Conservation (phyloP, 2,113 vertebrate species). For the Laterallus jamaicensis region DNA sequence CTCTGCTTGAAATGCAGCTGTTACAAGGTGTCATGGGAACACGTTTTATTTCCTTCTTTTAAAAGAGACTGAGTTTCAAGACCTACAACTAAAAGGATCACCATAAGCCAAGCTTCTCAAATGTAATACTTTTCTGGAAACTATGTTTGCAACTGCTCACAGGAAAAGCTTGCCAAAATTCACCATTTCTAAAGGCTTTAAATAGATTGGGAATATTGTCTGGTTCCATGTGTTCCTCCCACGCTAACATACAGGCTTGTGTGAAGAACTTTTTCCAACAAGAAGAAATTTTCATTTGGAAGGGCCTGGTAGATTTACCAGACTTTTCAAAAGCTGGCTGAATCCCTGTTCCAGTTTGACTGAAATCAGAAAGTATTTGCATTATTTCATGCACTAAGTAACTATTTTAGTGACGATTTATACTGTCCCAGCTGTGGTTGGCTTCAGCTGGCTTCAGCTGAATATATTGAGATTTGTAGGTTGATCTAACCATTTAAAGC, state of each 20-base stretch:
- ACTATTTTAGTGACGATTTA: neutral
- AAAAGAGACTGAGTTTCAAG: neutral
- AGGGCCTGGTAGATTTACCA: neutral
- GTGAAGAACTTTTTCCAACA: neutral
- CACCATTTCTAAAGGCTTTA: neutral
- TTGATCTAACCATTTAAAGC: neutral
- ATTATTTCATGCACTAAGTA: neutral
- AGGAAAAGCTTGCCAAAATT: neutral
- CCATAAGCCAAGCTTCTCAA: rapidly evolving
- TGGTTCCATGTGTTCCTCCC: neutral
- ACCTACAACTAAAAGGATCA: neutral
- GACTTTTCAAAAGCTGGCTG: neutral
- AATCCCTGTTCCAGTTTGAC: neutral
- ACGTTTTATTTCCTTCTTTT: neutral
- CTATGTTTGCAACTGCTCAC: neutral
- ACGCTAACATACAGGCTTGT: neutral
- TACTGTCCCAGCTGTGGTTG: neutral
- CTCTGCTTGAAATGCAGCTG: neutral
- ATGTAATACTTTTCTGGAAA: neutral
- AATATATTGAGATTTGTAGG: neutral
- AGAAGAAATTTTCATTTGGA: neutral
- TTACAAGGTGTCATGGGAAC: neutral
- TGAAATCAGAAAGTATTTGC: neutral
- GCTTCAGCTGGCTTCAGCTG: neutral
- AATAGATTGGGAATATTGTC: neutral